Evolutionary conservation across 2,797 vertebrate genomes (phyloP), one percentile per base, ranked within the genome.

Genomic region (Holocentrus rufus): DNA sequence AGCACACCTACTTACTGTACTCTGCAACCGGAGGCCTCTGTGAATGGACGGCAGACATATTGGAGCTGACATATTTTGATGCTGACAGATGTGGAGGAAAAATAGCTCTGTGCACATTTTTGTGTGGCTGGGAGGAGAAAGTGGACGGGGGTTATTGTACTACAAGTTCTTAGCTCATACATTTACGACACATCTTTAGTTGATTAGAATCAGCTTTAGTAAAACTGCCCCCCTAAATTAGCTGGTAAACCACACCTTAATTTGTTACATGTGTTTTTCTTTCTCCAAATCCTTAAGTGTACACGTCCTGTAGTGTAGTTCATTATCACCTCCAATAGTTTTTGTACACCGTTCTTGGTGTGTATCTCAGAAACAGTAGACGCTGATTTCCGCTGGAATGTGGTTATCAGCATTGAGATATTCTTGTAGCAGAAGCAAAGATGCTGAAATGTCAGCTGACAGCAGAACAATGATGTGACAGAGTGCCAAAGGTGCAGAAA

Each of bases 181-280:
- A 71, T 84, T 81, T 78, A 76, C 75, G 22, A 50, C 84, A 87
- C 88, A 84, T 86, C 82, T 88, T 88, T 84, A 82, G 7, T 72
- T 77, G 65, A 88, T 91, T 90, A 89, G 81, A 86, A 84, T 89
- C 74, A 74, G 74, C 58, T 86, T 90, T 84, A 72, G 83, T 83
- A 59, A 78, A 87, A 77, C 23, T 20, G 68, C 78, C 58, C 60
- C 76, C 7, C 76, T 85, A 90, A 93, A 91, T 92, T 80, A 90
- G 88, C 90, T 85, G 89, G 75, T 81, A 85, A 90, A 89, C 89
- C 90, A 56, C 91, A 87, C 81, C 54, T 85, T 89, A 90, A 91
- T 89, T 72, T 66, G 65, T 11, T 82, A 69, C 89, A 91, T 74
- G 74, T 91, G 88, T 70, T 18, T 30, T 10, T 70, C 17, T 30